These are phyloP conservation scores for Folsomia candida DNA, from an alignment of 2,888 invertebrate species.

Conservation along the genomic window DNA sequence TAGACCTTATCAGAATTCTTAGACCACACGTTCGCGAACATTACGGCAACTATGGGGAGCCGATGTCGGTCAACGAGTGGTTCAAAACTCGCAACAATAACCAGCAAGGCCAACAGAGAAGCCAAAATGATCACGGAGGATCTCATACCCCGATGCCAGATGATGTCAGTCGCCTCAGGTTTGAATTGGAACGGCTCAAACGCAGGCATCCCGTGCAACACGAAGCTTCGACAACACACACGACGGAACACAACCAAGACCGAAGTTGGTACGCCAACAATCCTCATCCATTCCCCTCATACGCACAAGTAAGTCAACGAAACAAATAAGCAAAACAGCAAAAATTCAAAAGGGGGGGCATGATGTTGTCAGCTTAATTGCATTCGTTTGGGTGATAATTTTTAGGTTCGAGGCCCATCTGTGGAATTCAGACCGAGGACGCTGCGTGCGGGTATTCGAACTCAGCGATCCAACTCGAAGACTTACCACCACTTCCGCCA, in stretches of 20 bases:
- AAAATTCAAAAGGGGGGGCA: too few relatives aligned
- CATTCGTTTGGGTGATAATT: background rate
- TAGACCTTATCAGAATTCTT: conserved; percentile 45
- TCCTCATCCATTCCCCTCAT: too few relatives aligned
- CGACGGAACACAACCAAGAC: conserved; percentile 6
- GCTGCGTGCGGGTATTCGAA: background rate
- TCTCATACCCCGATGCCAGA: background rate
- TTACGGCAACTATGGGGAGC: conserved; percentile 47
- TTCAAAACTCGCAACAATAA: conserved; percentile 44
- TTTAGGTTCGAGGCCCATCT: background rate
- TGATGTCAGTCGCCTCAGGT: conserved; percentile 23
- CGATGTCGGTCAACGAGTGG: conserved; percentile 48
- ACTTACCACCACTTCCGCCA: conserved; percentile 25
- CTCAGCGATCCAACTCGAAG: background rate
- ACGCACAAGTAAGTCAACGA: background rate
- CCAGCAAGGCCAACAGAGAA: conserved; percentile 24
- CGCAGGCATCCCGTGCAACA: conserved; percentile 55
- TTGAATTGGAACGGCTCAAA: conserved; percentile 37
- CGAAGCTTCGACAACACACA: conserved; percentile 5
- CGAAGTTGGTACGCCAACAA: background rate
- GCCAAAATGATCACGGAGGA: conserved; percentile 5
- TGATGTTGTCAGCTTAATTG: background rate
- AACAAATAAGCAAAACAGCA: too few relatives aligned
- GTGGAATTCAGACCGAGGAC: conserved; percentile 2
- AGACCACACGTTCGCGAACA: conserved; percentile 44